A percentile compares a stretch with the other conserved stretches of the same genome.
Evolutionary conservation across 2,113 vertebrate genomes (phyloP).

Genomic region (Apteryx mantelli): DNA sequence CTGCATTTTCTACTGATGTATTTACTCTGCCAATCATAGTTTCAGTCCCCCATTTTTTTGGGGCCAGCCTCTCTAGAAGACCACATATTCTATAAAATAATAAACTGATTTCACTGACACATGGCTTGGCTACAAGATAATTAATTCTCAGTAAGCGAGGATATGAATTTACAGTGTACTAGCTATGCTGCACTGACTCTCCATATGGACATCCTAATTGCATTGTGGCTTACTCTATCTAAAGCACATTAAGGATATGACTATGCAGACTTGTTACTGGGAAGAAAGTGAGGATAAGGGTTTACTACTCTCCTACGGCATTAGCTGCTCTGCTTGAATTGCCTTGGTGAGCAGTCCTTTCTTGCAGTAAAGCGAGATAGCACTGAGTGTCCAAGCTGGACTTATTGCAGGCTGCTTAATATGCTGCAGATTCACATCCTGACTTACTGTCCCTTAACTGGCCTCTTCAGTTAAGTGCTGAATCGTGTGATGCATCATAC

Average conservation of each 20-base stretch:
- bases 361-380: neutral
- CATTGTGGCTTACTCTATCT: slow-evolving; percentile 59
- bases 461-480: neutral
- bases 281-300: neutral
- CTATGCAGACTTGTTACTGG: slow-evolving; percentile 32
- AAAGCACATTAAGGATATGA: slow-evolving; percentile 48
- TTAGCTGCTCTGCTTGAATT: neutral
- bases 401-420: neutral
- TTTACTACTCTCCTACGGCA: slow-evolving; percentile 5
- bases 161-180: slow-evolving; percentile 47
- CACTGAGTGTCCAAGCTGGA: neutral
- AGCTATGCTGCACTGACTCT: slow-evolving; percentile 57
- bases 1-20: neutral
- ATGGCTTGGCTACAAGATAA: slow-evolving; percentile 66
- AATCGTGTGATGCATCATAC: neutral
- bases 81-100: slow-evolving; percentile 24
- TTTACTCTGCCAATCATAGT: slow-evolving; percentile 46
- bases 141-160: slow-evolving; percentile 59
- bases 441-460: accelerated
- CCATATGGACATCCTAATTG: slow-evolving; percentile 70
- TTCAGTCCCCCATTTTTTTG: slow-evolving; percentile 34
- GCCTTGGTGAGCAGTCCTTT: neutral
- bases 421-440: neutral
- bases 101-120: slow-evolving; percentile 48
- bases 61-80: slow-evolving; percentile 41